Percentiles rank a stretch among this genome's conserved stretches.
These are phyloP conservation scores for Drosophila pullipes DNA, from an alignment of 2,888 invertebrate genomes.

Conservation along the genomic window DNA sequence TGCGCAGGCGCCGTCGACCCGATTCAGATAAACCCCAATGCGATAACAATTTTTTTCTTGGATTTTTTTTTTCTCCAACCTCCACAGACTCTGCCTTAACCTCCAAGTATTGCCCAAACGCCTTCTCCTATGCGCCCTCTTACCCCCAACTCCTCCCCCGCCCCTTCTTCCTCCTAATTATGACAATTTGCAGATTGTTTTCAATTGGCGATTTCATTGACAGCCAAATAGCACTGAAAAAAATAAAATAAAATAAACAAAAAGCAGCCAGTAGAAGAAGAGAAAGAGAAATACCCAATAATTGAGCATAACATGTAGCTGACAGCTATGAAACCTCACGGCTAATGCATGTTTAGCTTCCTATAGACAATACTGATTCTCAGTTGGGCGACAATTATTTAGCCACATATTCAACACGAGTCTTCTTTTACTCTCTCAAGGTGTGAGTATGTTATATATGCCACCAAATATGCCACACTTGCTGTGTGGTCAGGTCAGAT, in stretches of 20 bases:
- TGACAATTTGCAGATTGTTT: constrained; percentile 58
- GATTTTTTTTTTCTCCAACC: constrained; percentile 28
- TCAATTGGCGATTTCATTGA: constrained; percentile 61
- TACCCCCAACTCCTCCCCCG: not conserved
- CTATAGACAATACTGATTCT: constrained; percentile 49
- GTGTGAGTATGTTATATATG: not conserved
- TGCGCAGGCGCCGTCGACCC: constrained; percentile 39
- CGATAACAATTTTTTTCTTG: not conserved
- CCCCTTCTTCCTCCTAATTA: constrained; percentile 1
- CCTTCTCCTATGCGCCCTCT: too few species aligned
- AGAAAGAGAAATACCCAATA: constrained; percentile 16
- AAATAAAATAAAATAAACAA: not conserved
- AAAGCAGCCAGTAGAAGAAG: not conserved
- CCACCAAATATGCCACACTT: not conserved
- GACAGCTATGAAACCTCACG: constrained; percentile 8
- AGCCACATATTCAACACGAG: constrained; percentile 19
- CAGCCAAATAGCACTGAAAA: constrained; percentile 41
- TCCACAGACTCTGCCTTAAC: constrained; percentile 29
- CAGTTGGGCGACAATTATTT: constrained; percentile 42
- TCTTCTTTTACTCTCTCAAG: not conserved
- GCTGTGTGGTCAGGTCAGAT: not conserved
- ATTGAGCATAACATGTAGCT: constrained; percentile 17
- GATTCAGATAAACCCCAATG: constrained; percentile 49
- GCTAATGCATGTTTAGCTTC: constrained; percentile 14
- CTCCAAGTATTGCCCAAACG: constrained; percentile 29